phyloP scores from a whole-genome alignment of 1,140 invertebrate genomes.

The Holotrichia oblita region DNA sequence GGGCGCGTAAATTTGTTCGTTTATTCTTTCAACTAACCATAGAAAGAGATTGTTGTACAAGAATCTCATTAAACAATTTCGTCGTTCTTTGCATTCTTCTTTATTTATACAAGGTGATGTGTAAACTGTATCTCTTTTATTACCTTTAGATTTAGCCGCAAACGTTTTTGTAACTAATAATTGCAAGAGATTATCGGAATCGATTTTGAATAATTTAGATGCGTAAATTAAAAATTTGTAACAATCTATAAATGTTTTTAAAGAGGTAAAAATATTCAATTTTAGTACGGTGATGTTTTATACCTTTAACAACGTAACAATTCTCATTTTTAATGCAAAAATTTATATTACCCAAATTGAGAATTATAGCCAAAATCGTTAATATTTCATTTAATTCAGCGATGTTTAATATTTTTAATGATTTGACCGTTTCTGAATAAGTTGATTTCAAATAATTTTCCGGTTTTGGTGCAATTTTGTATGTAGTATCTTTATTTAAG shows the following conservation, averaged over 20 bases:
- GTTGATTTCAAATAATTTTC: conserved; percentile 36
- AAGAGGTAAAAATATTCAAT: neutral
- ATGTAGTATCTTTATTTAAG: neutral
- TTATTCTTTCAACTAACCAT: conserved; percentile 47
- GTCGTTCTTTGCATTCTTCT: conserved; percentile 48
- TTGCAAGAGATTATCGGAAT: conserved; percentile 8
- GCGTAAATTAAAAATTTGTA: conserved; percentile 39
- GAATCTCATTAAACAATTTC: conserved; percentile 48
- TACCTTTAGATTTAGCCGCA: conserved; percentile 35
- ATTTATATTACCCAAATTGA: conserved; percentile 39
- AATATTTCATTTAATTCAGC: conserved; percentile 37
- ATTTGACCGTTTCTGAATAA: conserved; percentile 28
- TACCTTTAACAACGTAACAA: conserved; percentile 15
- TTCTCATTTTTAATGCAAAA: conserved; percentile 33
- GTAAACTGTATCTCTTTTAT: conserved; percentile 40
- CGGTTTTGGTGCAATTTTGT: conserved; percentile 37
- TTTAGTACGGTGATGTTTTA: neutral
- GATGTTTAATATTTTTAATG: conserved; percentile 38
- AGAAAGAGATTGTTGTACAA: conserved; percentile 49
- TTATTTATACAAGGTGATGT: conserved; percentile 45
- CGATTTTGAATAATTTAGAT: conserved; percentile 32
- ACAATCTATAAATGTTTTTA: neutral
- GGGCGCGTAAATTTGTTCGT: conserved; percentile 37
- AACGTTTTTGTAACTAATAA: conserved; percentile 39
- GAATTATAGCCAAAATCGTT: conserved; percentile 25